Evolutionary conservation across 2,888 invertebrate genomes (phyloP), one percentile per base, ranked within the genome.

Genomic region (Notocelia uddmanniana): DNA sequence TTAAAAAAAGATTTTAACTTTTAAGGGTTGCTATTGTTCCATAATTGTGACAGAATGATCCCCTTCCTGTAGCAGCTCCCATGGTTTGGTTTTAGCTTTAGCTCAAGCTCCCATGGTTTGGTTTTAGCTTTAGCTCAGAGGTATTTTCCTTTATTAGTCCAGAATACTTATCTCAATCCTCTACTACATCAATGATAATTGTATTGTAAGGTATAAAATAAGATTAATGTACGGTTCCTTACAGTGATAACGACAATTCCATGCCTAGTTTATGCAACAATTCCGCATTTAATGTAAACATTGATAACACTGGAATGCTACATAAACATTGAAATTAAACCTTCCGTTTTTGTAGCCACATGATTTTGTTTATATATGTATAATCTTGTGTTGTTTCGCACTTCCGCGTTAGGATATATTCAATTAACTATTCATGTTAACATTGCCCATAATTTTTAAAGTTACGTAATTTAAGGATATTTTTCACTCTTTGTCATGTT

Each of bases 221-320:
- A n/a, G 45, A n/a, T 45, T 45, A n/a, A n/a, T 45, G n/a, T n/a
- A 45, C 45, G n/a, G n/a, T 45, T 45, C n/a, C 45, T n/a, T 45
- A n/a, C 45, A 45, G 45, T 45, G 45, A 45, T 45, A 45, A 45
- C n/a, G n/a, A n/a, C 45, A 2, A 8, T 45, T 45, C 45, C 45
- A 45, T 45, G 45, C n/a, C 1, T 45, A n/a, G 45, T 45, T 45
- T 45, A 45, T 45, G 45, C n/a, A 45, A 5, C n/a, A 2, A 45
- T n/a, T 45, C 45, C 45, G 6, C 5, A 45, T 45, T 45, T n/a
- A 3, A 41, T 5, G 5, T 41, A 41, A 41, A 41, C 41, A 15
- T 41, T 41, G 15, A 41, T 41, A 15, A 13, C 11, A 11, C 37
- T 9, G 37, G 37, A 37, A 37, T 37, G 37, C 37, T 37, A 37